Base-by-base conservation (phyloP, 1,140 invertebrate species). In the Ctenoplectra terminalis region DNA sequence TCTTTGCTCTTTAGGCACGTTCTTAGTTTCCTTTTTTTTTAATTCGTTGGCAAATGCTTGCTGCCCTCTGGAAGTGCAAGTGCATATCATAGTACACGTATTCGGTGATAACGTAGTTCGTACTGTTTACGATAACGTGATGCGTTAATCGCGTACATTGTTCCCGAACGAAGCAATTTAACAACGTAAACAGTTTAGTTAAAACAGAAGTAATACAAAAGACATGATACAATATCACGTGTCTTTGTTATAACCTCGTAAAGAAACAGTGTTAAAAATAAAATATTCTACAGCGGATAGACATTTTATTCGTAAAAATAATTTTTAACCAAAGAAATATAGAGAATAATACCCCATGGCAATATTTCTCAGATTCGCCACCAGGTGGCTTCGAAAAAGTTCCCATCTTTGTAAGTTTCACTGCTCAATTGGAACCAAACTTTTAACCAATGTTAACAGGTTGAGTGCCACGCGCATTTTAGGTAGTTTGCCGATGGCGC, bases 1-100 rank as follows among this genome's bases (percentile, higher is more conserved):
- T 29, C 37, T 11, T 0, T 5, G 13, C n/a, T 69, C 0, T 54
- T 70, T 5, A 20, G 1, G 26, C 31, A 0, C 1, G 7, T n/a
- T 7, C 7, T 69, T n/a, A 2, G 0, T 8, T 31, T 15, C 1
- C 5, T 54, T 54, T 54, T 29, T 54, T 67, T n/a, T 17, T 43
- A 8, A 54, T 2, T 43, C 6, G 67, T 31, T 8, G 8, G 9
- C 46, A 17, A 73, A 48, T 69, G 54, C 34, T 74, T 83, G 48
- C 70, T 81, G 70, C 78, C 77, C 61, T 67, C 78, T 74, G 31
- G 46, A 74, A 80, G 63, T 26, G n/a, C 31, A 20, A 7, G 8
- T 29, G 43, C 71, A 76, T 74, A 80, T 80, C 31, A 76, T 8
- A 48, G 15, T 54, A 34, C 17, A 71, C 34, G 46, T 46, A 63